These are phyloP conservation scores for Zaprionus vittiger DNA, from an alignment of 1,140 invertebrate species.

Conservation along the genomic window DNA sequence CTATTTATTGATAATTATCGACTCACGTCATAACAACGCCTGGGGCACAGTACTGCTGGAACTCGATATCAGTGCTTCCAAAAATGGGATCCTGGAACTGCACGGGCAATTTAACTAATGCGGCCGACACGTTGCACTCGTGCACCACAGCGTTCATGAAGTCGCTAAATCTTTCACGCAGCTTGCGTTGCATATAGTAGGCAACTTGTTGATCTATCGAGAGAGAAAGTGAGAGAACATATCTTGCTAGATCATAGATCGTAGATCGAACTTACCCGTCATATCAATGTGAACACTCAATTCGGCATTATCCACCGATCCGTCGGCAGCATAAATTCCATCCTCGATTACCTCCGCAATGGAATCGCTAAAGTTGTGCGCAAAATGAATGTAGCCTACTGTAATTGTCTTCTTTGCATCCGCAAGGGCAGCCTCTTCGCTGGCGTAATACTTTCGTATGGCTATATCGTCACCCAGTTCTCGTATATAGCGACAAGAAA, in stretches of 20 bases:
- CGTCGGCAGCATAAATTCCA: slow-evolving; percentile 84
- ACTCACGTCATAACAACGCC: slow-evolving; percentile 90
- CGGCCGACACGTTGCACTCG: slow-evolving; percentile 86
- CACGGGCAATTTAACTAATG: slow-evolving; percentile 86
- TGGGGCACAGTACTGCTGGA: slow-evolving; percentile 91
- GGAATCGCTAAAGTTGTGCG: slow-evolving; percentile 90
- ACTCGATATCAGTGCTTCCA: slow-evolving; percentile 88
- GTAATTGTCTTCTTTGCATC: slow-evolving; percentile 87
- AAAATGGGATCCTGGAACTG: slow-evolving; percentile 90
- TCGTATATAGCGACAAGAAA: slow-evolving; percentile 86
- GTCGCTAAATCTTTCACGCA: slow-evolving; percentile 87
- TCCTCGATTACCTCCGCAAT: slow-evolving; percentile 86
- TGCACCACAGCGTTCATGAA: slow-evolving; percentile 86
- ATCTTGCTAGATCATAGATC: not conserved
- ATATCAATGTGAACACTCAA: slow-evolving; percentile 86
- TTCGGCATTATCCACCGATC: slow-evolving; percentile 86
- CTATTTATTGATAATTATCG: not conserved
- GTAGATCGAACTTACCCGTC: slow-evolving; percentile 62
- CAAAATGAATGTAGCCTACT: slow-evolving; percentile 90
- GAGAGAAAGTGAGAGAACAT: not conserved
- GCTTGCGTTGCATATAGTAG: slow-evolving; percentile 86
- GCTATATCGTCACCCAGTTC: slow-evolving; percentile 85
- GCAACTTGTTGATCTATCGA: slow-evolving; percentile 88
- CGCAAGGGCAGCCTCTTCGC: slow-evolving; percentile 85
- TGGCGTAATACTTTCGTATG: slow-evolving; percentile 62